Evolutionary conservation across 1,140 invertebrate species (phyloP).

Genomic region (Ceratina calcarata): DNA sequence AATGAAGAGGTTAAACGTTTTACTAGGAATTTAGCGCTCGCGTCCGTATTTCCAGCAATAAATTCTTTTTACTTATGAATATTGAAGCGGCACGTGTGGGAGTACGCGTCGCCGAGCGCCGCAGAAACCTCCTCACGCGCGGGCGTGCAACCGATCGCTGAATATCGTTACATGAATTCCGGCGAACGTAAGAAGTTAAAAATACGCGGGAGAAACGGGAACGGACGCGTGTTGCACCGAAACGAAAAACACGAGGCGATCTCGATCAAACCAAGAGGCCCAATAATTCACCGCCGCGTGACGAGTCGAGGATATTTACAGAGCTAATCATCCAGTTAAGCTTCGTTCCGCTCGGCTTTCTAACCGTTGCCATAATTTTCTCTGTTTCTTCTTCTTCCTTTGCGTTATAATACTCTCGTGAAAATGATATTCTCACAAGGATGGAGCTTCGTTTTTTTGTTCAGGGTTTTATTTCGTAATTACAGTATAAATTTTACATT

Average conservation of each 20-base stretch:
- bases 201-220: slow-evolving; percentile 15
- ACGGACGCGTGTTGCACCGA: not conserved
- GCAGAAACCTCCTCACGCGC: not conserved
- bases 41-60: slow-evolving; percentile 8
- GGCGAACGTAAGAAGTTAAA: slow-evolving; percentile 36
- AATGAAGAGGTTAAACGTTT: too few relatives aligned
- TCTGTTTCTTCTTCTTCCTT: not conserved
- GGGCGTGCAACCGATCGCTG: slow-evolving; percentile 12
- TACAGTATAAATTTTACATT: too few relatives aligned
- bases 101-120: slow-evolving; percentile 4
- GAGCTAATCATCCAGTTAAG: not conserved
- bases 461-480: too few relatives aligned
- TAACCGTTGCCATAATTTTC: not conserved
- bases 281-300: not conserved
- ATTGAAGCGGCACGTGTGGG: slow-evolving; percentile 26
- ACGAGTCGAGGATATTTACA: not conserved
- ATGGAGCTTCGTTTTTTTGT: too few relatives aligned
- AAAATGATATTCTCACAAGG: too few relatives aligned
- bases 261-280: not conserved
- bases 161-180: slow-evolving; percentile 33
- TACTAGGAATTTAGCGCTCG: too few relatives aligned
- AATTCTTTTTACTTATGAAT: slow-evolving; percentile 23
- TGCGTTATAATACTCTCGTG: not conserved
- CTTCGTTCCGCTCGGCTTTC: not conserved
- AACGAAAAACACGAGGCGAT: slow-evolving; percentile 39